Base-by-base conservation (phyloP, 2,888 invertebrate genomes). In the Thymelicus sylvestris region DNA sequence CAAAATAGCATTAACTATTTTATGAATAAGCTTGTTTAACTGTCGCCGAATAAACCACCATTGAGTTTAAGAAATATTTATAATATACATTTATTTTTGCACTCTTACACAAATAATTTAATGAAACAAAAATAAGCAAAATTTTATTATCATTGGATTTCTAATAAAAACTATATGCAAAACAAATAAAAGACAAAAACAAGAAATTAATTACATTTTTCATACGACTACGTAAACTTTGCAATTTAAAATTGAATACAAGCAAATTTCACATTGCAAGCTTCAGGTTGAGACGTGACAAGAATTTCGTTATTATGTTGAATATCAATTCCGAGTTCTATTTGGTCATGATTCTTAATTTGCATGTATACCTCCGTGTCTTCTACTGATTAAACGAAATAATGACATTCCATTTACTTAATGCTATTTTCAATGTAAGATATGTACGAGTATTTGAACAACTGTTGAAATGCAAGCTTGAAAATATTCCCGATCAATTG, bases 251-350 rank as follows among this genome's bases (percentile, higher is more conserved):
- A 44, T 31, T 50, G 41, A 60, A 52, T 52, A 66, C 52, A 44
- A 31, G 15, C 52, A 52, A 66, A 70, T 69, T 75, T 78, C 79
- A 79, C 79, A 80, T 79, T 77, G 77, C 74, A 80, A 79, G 81
- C 81, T 80, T 79, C 78, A 77, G 79, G 66, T 61, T 55, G 55
- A 66, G 77, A 80, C 72, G 78, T 77, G 79, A 81, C 81, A 80
- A 81, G 80, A 80, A 83, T 83, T 81, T 83, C 79, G 77, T 80
- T 24, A 55, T 55, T 55, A 80, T 82, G 81, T 81, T 80, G 83
- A 82, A 80, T 79, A 81, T 81, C 81, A 81, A 84, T 86, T 84
- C 84, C 80, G 79, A 80, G 81, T 82, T 85, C 81, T 81, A 84
- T 80, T 83, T 82, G 82, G 83, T 41, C 69, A 60, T 67, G 61